A percentile compares a stretch with the other conserved stretches of the same genome.
Conservation (phyloP, 37 sponge, comb jelly and placozoan genomes). For the Spongia lamella region DNA sequence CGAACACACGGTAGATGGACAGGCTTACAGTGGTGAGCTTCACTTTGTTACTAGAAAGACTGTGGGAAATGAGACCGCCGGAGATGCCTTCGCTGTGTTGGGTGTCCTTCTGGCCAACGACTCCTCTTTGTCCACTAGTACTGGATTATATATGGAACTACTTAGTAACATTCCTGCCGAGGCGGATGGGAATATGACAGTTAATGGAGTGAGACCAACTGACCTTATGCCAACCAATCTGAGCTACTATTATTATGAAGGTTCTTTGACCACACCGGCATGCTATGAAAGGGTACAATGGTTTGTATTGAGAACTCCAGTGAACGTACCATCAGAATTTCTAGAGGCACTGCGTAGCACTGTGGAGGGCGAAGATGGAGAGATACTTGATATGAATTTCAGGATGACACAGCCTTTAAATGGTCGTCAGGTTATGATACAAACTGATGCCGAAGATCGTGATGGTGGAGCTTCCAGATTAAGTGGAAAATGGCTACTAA, state of each 20-base stretch:
- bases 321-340: not conserved
- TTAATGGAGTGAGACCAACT: too few species aligned
- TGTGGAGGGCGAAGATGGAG: not conserved
- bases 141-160: too few species aligned
- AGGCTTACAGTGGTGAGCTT: conserved; percentile 15
- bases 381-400: not conserved
- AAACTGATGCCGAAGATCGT: too few species aligned
- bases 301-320: conserved; percentile 8
- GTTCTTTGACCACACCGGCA: conserved; percentile 20
- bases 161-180: too few species aligned
- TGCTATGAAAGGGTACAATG: conserved; percentile 18
- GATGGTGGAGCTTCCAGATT: too few species aligned
- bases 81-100: conserved; percentile 16
- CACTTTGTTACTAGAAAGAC: too few species aligned
- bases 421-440: not conserved
- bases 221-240: conserved; percentile 15
- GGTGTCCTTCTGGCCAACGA: conserved; percentile 25
- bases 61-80: not conserved
- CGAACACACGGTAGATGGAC: conserved; percentile 25
- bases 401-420: not conserved
- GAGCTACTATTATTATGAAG: conserved; percentile 20
- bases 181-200: too few species aligned
- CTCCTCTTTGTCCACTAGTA: too few species aligned
- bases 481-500: too few species aligned
- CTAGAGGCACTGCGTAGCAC: conserved; percentile 6